A percentile compares a stretch with the other conserved stretches of the same genome.
Conservation (phyloP, 2,797 vertebrate genomes). For the Tympanoctomys barrerae region DNA sequence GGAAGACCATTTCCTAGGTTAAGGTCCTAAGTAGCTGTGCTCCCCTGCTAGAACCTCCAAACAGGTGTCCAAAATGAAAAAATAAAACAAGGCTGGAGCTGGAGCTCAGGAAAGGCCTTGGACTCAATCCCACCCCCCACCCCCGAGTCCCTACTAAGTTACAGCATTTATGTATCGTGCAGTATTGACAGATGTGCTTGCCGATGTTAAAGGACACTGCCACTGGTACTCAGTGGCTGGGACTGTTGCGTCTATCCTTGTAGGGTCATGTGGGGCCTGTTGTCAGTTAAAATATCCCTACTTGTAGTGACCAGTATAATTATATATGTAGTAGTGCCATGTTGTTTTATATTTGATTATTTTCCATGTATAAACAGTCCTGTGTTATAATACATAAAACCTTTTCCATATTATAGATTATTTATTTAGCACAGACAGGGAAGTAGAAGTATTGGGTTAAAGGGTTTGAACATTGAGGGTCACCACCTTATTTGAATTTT, state of each 20-base stretch:
- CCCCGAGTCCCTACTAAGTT: neutral
- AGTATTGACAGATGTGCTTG: neutral
- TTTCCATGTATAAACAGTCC: neutral
- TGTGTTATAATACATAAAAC: neutral
- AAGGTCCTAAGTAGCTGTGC: neutral
- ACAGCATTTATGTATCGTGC: neutral
- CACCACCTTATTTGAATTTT: neutral
- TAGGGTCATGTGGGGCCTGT: neutral
- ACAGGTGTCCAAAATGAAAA: neutral
- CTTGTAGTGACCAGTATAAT: neutral
- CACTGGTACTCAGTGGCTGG: neutral
- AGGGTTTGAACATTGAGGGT: neutral
- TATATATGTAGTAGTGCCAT: neutral
- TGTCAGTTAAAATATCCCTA: neutral
- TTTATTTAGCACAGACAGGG: neutral
- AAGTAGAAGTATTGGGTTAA: slow-evolving; percentile 4
- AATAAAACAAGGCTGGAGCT: neutral
- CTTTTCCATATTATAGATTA: neutral
- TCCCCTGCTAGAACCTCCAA: neutral
- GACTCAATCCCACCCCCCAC: neutral
- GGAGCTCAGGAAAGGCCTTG: neutral
- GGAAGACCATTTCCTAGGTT: neutral
- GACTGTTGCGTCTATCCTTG: neutral
- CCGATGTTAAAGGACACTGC: neutral
- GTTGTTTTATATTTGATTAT: neutral